Base-by-base conservation (phyloP, 2,797 vertebrate species). In the Sebastes cheni region DNA sequence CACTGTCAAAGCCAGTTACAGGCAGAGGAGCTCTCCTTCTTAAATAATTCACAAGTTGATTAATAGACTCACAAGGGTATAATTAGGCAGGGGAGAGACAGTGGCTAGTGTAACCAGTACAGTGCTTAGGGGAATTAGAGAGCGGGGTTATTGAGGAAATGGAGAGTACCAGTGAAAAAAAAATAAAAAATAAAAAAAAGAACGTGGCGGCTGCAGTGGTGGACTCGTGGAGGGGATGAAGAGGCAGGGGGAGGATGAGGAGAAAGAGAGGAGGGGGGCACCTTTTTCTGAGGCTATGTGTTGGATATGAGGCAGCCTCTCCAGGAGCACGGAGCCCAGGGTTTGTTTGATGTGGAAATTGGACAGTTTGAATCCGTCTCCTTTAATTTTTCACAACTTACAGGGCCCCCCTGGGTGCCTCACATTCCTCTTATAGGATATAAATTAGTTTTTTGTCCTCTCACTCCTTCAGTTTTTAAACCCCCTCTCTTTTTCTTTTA, bases 31-130 rank as follows among this genome's bases (percentile, higher is more conserved):
- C 97, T 95, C 96, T 95, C 96, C 94, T 94, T 93, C 94, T 95
- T 99, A 97, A 99, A 99, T 99, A 99, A 99, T 99, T 99, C 97
- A 99, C 97, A 96, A 97, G 97, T 97, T 99, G 98, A 99, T 99
- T 99, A 99, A 99, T 99, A 97, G 97, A 97, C 97, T 97, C 98
- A 97, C 97, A 97, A 95, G 98, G 98, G 98, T 98, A 98, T 99
- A 99, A 99, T 99, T 99, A 99, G 97, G 94, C 96, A 96, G 96
- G 97, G 96, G 97, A 98, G 97, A 98, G 97, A 97, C 96, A 93
- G 96, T 96, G 97, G 97, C 97, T 95, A 96, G 97, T 96, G 97
- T 96, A 98, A 97, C 97, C 97, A 96, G 97, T 95, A 96, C 97
- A 96, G 97, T 95, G 96, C 98, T 99, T 98, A 97, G 91, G 98